Conservation (phyloP, 2,888 invertebrate genomes). For the Smittia aterrima region DNA sequence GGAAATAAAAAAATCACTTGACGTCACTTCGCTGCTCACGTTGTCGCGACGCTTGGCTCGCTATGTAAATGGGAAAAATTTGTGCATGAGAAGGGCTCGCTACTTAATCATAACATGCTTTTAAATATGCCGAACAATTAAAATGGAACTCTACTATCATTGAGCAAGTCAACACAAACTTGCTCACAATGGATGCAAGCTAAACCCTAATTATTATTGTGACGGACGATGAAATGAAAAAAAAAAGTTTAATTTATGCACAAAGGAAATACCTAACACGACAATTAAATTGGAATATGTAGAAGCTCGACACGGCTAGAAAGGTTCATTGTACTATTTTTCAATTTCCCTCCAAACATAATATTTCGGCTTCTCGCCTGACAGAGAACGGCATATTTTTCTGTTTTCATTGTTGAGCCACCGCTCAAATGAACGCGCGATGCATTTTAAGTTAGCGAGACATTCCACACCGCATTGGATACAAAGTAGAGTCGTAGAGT, state of each 20-base stretch:
- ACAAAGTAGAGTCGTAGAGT: not conserved
- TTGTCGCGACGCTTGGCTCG: not conserved
- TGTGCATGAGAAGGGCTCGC: not conserved
- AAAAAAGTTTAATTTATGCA: conserved; percentile 31
- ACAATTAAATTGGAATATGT: conserved; percentile 32
- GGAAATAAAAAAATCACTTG: not conserved
- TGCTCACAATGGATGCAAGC: not conserved
- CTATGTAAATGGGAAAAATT: not conserved
- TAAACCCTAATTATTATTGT: not conserved
- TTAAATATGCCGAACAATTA: conserved; percentile 3
- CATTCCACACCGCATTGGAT: conserved; percentile 8
- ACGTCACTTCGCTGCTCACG: not conserved
- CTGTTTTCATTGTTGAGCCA: not conserved
- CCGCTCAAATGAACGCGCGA: not conserved
- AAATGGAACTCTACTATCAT: not conserved
- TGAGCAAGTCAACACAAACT: not conserved
- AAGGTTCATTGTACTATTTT: conserved; percentile 39
- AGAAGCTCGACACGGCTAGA: not conserved
- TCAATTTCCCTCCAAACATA: not conserved
- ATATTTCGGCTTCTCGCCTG: not conserved
- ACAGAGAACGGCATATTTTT: not conserved
- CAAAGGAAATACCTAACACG: conserved; percentile 37
- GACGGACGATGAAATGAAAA: not conserved
- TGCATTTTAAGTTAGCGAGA: not conserved
- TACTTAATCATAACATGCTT: not conserved